Conservation (phyloP, 2,797 vertebrate species). For the Sphaeramia orbicularis region DNA sequence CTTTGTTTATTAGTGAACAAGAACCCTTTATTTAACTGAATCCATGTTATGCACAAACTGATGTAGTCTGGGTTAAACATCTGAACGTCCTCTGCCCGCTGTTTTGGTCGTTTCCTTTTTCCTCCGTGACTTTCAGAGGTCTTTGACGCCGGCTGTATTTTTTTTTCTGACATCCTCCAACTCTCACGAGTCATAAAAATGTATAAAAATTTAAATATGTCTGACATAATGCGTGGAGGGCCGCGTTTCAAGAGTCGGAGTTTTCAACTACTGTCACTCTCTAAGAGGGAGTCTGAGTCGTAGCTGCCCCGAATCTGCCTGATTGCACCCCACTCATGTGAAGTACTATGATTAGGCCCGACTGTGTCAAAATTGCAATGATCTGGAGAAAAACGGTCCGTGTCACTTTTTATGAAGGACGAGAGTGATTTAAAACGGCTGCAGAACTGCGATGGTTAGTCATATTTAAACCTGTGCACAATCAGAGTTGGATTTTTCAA, state of each 20-base stretch:
- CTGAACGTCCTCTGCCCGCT: not conserved
- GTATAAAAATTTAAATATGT: constrained; percentile 27
- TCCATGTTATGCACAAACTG: no score
- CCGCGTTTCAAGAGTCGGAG: not conserved
- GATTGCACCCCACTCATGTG: constrained; percentile 55
- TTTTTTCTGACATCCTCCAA: not conserved
- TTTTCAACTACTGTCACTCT: constrained; percentile 28
- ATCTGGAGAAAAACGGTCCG: constrained; percentile 35
- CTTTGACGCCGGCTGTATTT: constrained; percentile 6
- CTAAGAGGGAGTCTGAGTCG: constrained; percentile 13
- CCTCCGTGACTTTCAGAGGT: constrained; percentile 11
- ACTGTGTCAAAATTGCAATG: constrained; percentile 46
- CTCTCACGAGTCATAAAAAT: constrained; percentile 5
- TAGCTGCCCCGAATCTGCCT: constrained; percentile 34
- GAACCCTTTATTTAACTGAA: no score
- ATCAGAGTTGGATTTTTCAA: constrained; percentile 4
- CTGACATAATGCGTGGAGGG: constrained; percentile 4
- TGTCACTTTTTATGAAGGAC: constrained; percentile 50
- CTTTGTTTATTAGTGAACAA: no score
- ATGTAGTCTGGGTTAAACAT: not conserved
- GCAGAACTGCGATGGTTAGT: constrained; percentile 4
- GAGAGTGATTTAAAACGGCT: constrained; percentile 32
- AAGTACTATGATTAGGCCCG: constrained; percentile 46
- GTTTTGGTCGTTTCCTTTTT: not conserved
- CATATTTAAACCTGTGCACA: constrained; percentile 10